phyloP scores from a whole-genome alignment of 2,888 invertebrate genomes.

The Megastigmus dorsalis region DNA sequence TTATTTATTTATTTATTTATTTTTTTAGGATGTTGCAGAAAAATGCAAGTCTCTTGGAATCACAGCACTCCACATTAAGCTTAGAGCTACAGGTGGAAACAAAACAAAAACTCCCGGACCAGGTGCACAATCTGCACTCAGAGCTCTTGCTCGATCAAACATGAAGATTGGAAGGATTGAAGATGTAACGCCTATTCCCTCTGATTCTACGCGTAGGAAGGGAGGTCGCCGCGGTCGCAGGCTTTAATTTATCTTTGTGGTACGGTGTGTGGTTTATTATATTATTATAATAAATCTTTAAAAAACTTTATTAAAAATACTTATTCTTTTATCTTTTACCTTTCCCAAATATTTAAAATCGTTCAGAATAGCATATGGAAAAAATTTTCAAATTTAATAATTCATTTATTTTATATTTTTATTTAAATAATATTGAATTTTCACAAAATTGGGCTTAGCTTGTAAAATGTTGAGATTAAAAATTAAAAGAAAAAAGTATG shows the following conservation, averaged over 20 bases:
- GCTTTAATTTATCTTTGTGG: slow-evolving; percentile 83
- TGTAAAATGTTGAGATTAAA: background rate
- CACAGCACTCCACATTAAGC: slow-evolving; percentile 97
- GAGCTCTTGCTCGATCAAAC: slow-evolving; percentile 97
- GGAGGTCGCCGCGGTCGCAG: slow-evolving; percentile 99
- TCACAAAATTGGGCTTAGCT: too few species aligned
- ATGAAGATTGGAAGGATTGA: slow-evolving; percentile 99
- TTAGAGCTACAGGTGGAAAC: slow-evolving; percentile 98
- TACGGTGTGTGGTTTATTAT: slow-evolving; percentile 47
- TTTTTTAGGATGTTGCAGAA: slow-evolving; percentile 94
- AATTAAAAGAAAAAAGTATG: background rate
- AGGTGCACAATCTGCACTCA: slow-evolving; percentile 97
- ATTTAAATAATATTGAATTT: too few species aligned
- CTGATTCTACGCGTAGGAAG: slow-evolving; percentile 99
- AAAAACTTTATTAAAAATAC: slow-evolving; percentile 54
- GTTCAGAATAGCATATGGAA: too few species aligned
- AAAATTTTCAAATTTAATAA: too few species aligned
- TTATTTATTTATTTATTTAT: slow-evolving; percentile 28
- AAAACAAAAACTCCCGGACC: slow-evolving; percentile 99
- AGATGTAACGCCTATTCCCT: slow-evolving; percentile 99
- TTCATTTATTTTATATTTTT: background rate
- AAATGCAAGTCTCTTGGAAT: slow-evolving; percentile 98
- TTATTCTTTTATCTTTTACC: slow-evolving; percentile 54
- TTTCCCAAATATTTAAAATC: slow-evolving; percentile 8
- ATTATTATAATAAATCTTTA: slow-evolving; percentile 62